phyloP scores from a whole-genome alignment of 92 coral and sea anemone genomes.

The Phymanthus crucifer region DNA sequence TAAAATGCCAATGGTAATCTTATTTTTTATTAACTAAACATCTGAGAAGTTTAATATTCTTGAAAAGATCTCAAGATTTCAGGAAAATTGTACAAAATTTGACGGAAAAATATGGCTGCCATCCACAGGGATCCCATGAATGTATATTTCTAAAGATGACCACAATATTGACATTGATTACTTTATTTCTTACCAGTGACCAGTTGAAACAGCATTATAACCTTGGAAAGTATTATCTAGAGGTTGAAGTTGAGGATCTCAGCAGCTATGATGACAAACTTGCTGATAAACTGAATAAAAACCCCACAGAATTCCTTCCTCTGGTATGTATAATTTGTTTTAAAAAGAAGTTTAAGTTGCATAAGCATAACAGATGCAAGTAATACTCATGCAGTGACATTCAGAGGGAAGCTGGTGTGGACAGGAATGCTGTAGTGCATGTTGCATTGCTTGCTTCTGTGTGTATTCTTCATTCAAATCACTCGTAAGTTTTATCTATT shows the following conservation, averaged over 20 bases:
- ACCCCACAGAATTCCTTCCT: constrained; percentile 90
- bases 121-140: constrained; percentile 1
- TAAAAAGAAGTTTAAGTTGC: not conserved
- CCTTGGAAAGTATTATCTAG: constrained; percentile 76
- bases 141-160: not conserved
- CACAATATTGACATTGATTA: not conserved
- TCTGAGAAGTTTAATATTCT: not conserved
- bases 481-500: not conserved
- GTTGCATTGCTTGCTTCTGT: too few species aligned
- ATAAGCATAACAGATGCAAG: not conserved
- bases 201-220: constrained; percentile 88
- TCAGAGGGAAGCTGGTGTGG: too few species aligned
- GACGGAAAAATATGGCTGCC: constrained; percentile 9
- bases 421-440: too few species aligned
- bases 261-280: constrained; percentile 85
- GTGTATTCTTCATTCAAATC: too few species aligned
- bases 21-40: not conserved
- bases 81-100: not conserved
- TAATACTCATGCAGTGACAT: too few species aligned
- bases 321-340: constrained; percentile 64
- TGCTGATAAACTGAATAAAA: constrained; percentile 83
- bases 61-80: not conserved
- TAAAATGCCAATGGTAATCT: not conserved
- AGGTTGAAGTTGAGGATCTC: constrained; percentile 90
- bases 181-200: constrained; percentile 55